Base-by-base conservation (phyloP, 2,113 vertebrate species). In the Ceratotherium simum region DNA sequence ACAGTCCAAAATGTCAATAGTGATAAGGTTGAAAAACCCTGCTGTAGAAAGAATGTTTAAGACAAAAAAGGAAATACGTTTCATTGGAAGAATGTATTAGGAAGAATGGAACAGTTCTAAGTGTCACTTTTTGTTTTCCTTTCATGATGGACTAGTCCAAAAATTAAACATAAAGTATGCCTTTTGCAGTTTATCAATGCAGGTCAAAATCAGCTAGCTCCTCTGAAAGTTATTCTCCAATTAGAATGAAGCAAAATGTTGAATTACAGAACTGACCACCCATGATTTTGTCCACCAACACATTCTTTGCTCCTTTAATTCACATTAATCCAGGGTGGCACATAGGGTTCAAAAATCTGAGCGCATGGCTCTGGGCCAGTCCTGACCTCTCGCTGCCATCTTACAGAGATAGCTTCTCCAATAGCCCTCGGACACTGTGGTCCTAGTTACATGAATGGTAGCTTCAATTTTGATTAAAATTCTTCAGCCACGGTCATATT, bases 381-480 rank as follows among this genome's bases (percentile, higher is more conserved):
- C 42, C 83, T 95, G 85, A 89, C 39, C 86, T 93, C 78, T 90
- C 2, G 1, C 5, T 89, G 16, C n/a, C 39, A 51, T 89, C 33
- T 84, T 93, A 92, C 54, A 89, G 48, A 95, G 96, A 89, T 54
- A 89, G 90, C 36, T 88, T 91, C 70, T 96, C 75, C 51, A 69
- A 72, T 0, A 20, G 56, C 65, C 48, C 48, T 65, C n/a, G 56
- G 51, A 90, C 75, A 29, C 80, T 80, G 73, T 46, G 42, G 67
- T 91, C 42, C 86, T 79, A 17, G 25, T 91, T 86, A 62, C 79
- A 65, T 86, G 90, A 96, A 91, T 90, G 87, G 85, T 92, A n/a
- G 67, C 51, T 92, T 97, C 73, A 11, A 69, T 96, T 95, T 96
- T 86, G 94, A 96, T 96, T 91, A 93, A 95, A 95, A 97, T 82